Evolutionary conservation across 1,140 invertebrate species (phyloP), one percentile per base, ranked within the genome.

Genomic region (Orius insidiosus): DNA sequence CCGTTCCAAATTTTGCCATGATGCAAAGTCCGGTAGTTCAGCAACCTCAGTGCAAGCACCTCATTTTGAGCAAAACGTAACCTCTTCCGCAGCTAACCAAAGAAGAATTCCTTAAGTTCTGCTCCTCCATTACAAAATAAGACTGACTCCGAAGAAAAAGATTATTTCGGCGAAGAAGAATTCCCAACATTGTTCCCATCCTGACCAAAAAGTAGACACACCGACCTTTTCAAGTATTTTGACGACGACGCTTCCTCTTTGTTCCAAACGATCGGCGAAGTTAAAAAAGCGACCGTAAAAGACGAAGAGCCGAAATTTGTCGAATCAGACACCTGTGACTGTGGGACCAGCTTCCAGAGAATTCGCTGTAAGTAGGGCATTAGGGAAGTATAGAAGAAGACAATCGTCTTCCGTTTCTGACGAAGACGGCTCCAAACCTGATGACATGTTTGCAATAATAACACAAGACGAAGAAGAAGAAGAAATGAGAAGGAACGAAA

Each of bases 331-430:
- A 2, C 66, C 67, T 6, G 70, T 72, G 9, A 62, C 65, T 30
- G 63, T 70, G 45, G 72, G 66, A 36, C 73, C 75, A 31, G 69
- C 74, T 3, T 77, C 75, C 42, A 74, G 82, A 71, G 81, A 87
- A 61, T 87, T 86, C 60, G 82, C 82, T 0, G 84, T 85, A 3
- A 85, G 81, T 0, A 63, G 82, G 56, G 82, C 82, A 1, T 62
- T 87, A 32, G 81, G 80, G 16, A 84, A 84, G 64, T 87, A 85
- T 59, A 64, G 82, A 42, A 71, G 84, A 56, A 67, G 79, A 52
- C 81, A 84, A 56, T 56, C 55, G 8, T 49, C 52, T n/a, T 48
- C 53, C 5, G 48, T 44, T 45, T 56, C 59, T 32, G 58, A 60
- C 51, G 55, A 60, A 37, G 55, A 59, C 41, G 33, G 52, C 14